These are phyloP conservation scores for Harpagoxenus sublaevis DNA, from an alignment of 2,888 invertebrate genomes.

Conservation along the genomic window DNA sequence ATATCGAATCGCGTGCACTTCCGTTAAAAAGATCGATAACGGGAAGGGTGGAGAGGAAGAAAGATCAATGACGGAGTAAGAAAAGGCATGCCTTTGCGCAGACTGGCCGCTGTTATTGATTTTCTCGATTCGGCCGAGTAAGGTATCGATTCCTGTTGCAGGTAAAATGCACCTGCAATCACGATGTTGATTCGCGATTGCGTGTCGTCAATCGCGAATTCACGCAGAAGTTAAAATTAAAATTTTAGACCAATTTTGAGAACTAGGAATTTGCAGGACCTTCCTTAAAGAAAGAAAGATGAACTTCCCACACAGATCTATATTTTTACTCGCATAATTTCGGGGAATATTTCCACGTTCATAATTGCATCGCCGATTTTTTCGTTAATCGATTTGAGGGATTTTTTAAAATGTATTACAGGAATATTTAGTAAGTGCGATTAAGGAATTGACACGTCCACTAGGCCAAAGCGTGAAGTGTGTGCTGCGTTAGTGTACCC, in stretches of 20 bases:
- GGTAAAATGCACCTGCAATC: constrained; percentile 11
- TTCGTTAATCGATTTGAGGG: not conserved
- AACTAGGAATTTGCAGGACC: not conserved
- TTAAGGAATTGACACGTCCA: constrained; percentile 13
- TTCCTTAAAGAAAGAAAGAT: not conserved
- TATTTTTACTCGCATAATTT: not conserved
- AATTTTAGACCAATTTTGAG: not conserved
- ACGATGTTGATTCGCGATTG: constrained; percentile 23
- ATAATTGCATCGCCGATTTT: not conserved
- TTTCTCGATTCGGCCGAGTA: constrained; percentile 57
- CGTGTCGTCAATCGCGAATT: not conserved
- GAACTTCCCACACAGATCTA: not conserved
- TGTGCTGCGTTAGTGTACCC: constrained; percentile 40
- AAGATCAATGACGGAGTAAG: constrained; percentile 62
- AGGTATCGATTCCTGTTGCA: constrained; percentile 29
- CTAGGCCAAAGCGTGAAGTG: constrained; percentile 53
- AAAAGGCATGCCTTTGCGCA: constrained; percentile 73
- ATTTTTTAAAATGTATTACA: not conserved
- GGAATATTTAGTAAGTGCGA: not conserved
- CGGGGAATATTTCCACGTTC: not conserved
- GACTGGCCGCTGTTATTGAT: constrained; percentile 57
- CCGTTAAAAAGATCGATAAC: constrained; percentile 62
- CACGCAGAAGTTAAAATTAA: not conserved
- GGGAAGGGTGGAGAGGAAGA: constrained; percentile 9
- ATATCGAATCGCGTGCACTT: constrained; percentile 69